A percentile compares a stretch with the other conserved stretches of the same genome.
These are phyloP conservation scores for Aphidius gifuensis DNA, from an alignment of 1,140 invertebrate genomes.

Conservation along the genomic window DNA sequence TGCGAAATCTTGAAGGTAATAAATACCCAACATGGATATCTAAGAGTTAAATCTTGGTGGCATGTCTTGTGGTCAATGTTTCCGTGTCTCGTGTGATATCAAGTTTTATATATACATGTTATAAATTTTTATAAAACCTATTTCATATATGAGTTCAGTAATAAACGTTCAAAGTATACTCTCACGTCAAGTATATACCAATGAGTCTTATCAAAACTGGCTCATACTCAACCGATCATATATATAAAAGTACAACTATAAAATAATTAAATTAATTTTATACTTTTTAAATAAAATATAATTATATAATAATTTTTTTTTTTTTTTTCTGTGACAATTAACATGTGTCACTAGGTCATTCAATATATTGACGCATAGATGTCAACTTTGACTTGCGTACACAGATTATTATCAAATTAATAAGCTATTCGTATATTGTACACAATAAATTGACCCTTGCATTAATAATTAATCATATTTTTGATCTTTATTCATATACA, in stretches of 20 bases:
- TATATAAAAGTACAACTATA: not conserved
- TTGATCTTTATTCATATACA: too few relatives aligned
- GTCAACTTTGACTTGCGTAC: constrained; percentile 16
- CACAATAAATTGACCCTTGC: not conserved
- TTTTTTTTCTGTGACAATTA: not conserved
- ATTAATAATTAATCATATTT: constrained; percentile 14
- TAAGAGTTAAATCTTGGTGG: constrained; percentile 44
- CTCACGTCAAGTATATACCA: constrained; percentile 22
- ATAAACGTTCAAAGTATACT: constrained; percentile 1
- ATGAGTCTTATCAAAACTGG: constrained; percentile 19
- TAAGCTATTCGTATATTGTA: constrained; percentile 10
- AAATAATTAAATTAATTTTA: not conserved
- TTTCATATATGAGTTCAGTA: not conserved
- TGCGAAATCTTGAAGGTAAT: constrained; percentile 49
- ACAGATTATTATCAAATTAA: constrained; percentile 11
- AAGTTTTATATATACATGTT: constrained; percentile 18
- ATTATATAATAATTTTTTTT: not conserved
- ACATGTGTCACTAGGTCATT: constrained; percentile 17
- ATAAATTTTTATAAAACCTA: constrained; percentile 8
- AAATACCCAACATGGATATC: constrained; percentile 47
- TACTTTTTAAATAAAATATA: not conserved
- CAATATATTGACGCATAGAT: constrained; percentile 2
- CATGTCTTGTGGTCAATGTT: constrained; percentile 41
- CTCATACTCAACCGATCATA: not conserved
- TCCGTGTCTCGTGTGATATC: constrained; percentile 50